Percentiles rank a stretch among this genome's conserved stretches.
phyloP scores from a whole-genome alignment of 2,888 invertebrate genomes.

The Phalera bucephala region DNA sequence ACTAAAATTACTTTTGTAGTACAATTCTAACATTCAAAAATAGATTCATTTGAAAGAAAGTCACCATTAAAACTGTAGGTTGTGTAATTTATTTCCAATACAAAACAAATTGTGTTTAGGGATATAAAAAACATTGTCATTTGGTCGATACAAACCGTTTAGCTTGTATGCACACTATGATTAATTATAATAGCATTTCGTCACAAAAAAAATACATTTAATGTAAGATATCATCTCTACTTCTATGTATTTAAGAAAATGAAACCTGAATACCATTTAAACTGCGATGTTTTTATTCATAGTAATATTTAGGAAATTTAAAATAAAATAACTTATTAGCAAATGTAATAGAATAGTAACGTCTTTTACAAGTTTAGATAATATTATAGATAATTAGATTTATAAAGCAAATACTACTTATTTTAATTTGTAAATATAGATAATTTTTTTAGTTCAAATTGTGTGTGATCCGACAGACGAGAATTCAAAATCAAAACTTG shows the following conservation, averaged over 20 bases:
- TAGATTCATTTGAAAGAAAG: too few relatives aligned
- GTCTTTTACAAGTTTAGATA: constrained; percentile 32
- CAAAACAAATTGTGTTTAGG: too few relatives aligned
- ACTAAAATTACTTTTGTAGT: too few relatives aligned
- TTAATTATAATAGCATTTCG: too few relatives aligned
- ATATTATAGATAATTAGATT: constrained; percentile 30
- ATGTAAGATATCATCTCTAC: background rate
- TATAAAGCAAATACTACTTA: constrained; percentile 45
- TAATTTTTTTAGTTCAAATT: constrained; percentile 24
- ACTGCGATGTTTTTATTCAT: constrained; percentile 1
- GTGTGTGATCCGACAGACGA: constrained; percentile 12
- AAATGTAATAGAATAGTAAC: constrained; percentile 24
- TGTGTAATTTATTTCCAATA: too few relatives aligned
- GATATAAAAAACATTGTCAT: too few relatives aligned
- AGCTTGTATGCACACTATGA: too few relatives aligned
- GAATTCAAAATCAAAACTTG: too few relatives aligned
- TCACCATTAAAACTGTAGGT: too few relatives aligned
- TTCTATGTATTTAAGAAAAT: background rate
- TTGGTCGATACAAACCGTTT: too few relatives aligned
- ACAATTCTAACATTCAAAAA: too few relatives aligned
- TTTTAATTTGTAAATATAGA: constrained; percentile 47
- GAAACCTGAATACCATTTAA: background rate
- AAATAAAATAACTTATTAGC: constrained; percentile 22
- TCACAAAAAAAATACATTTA: too few relatives aligned
- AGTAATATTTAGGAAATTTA: constrained; percentile 6